These are phyloP conservation scores for Achroia grisella DNA, from an alignment of 1,140 invertebrate species.

Conservation along the genomic window DNA sequence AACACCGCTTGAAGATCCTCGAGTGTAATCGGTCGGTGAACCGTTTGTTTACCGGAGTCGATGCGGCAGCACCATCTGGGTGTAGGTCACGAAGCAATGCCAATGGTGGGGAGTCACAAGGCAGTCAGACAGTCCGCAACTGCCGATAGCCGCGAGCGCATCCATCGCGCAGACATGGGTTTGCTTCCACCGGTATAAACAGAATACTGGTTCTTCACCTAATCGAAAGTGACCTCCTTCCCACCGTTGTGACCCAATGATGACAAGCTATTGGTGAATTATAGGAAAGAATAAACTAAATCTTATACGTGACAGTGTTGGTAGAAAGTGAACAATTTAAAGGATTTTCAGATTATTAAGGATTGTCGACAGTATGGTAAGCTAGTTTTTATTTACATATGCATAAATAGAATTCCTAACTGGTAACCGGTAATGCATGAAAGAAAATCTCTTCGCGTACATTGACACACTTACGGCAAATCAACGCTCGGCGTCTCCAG, in stretches of 20 bases:
- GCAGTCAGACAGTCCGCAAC: conserved; percentile 41
- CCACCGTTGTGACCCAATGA: conserved; percentile 39
- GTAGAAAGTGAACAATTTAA: conserved; percentile 39
- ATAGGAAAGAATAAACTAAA: conserved; percentile 13
- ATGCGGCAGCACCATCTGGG: conserved; percentile 29
- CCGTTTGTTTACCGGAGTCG: conserved; percentile 67
- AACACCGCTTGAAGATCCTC: conserved; percentile 32
- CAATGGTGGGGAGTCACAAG: conserved; percentile 31
- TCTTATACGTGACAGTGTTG: conserved; percentile 30
- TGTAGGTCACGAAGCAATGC: conserved; percentile 48
- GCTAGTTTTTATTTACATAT: conserved; percentile 8
- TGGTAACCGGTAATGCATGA: conserved; percentile 10
- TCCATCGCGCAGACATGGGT: conserved; percentile 43
- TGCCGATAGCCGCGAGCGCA: conserved; percentile 42
- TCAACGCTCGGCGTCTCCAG: conserved; percentile 9
- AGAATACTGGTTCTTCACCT: conserved; percentile 23
- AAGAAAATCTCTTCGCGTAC: conserved; percentile 28
- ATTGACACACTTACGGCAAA: conserved; percentile 28
- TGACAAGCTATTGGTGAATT: conserved; percentile 36
- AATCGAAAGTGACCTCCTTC: conserved; percentile 43
- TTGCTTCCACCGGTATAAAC: conserved; percentile 19
- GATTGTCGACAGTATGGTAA: conserved; percentile 45
- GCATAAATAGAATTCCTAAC: conserved; percentile 1
- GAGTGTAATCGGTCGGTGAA: conserved; percentile 64
- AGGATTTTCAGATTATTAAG: conserved; percentile 28